These are phyloP conservation scores for Luffia ferchaultella DNA, from an alignment of 2,888 invertebrate species.

Conservation along the genomic window DNA sequence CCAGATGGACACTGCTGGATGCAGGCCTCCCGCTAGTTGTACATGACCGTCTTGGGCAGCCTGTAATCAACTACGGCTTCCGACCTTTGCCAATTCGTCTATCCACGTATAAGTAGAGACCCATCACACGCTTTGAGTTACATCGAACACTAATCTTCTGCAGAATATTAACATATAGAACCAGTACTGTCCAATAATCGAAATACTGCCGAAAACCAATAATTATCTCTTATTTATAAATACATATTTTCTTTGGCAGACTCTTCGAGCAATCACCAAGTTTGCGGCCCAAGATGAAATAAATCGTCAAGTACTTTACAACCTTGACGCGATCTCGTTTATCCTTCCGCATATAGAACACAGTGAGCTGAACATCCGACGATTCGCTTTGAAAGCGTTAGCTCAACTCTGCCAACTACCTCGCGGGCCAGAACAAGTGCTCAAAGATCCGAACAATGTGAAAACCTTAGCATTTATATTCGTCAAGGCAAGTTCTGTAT, in stretches of 20 bases:
- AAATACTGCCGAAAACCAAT: too few relatives aligned
- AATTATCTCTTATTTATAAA: too few relatives aligned
- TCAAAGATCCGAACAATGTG: slow-evolving; percentile 38
- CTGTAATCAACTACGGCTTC: too few relatives aligned
- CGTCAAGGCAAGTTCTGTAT: slow-evolving; percentile 28
- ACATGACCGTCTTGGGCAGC: too few relatives aligned
- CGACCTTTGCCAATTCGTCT: too few relatives aligned
- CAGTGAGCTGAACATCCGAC: slow-evolving; percentile 39
- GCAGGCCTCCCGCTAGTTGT: too few relatives aligned
- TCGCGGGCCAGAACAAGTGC: slow-evolving; percentile 48
- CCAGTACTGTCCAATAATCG: too few relatives aligned
- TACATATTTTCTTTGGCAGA: slow-evolving; percentile 23
- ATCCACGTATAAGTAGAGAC: too few relatives aligned
- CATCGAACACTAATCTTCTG: too few relatives aligned
- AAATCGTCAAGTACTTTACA: slow-evolving; percentile 37
- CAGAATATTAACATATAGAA: too few relatives aligned
- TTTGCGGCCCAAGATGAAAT: slow-evolving; percentile 45
- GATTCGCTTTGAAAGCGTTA: slow-evolving; percentile 60
- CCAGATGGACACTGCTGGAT: too few relatives aligned
- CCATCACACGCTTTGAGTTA: too few relatives aligned
- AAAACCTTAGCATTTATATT: slow-evolving; percentile 45
- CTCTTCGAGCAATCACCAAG: slow-evolving; percentile 51
- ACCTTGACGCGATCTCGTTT: slow-evolving; percentile 36
- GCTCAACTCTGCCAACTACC: slow-evolving; percentile 58
- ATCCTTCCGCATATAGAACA: slow-evolving; percentile 46